Conservation (phyloP, 2,888 invertebrate species). For the Drosophila koepferae region DNA sequence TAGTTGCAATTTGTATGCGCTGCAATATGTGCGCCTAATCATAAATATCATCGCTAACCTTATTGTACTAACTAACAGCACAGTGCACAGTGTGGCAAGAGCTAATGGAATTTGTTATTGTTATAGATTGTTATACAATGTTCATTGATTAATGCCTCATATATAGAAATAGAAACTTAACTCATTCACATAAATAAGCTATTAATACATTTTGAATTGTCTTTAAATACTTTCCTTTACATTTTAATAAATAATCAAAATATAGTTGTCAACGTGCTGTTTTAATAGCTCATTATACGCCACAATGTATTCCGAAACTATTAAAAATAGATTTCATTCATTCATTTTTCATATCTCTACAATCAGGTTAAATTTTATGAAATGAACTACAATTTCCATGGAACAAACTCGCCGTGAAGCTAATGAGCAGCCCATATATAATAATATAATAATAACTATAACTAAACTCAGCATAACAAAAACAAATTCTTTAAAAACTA, state of each 20-base stretch:
- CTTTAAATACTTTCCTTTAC: no score
- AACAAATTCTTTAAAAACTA: background rate
- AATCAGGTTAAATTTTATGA: background rate
- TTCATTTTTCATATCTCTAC: no score
- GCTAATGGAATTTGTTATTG: background rate
- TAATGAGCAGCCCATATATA: no score
- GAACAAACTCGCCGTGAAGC: background rate
- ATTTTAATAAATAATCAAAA: no score
- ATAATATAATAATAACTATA: no score
- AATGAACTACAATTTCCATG: background rate
- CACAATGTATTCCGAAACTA: background rate
- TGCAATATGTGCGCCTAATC: conserved; percentile 4
- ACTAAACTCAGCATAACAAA: background rate
- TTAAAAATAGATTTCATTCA: background rate
- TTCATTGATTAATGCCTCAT: no score
- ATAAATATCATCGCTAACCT: conserved; percentile 16
- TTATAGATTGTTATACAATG: background rate
- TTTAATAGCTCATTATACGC: background rate
- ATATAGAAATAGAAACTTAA: no score
- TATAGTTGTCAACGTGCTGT: background rate
- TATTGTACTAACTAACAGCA: conserved; percentile 3
- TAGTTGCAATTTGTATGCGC: conserved; percentile 20
- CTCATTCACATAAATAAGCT: no score
- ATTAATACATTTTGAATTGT: no score
- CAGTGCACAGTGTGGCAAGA: background rate